Evolutionary conservation across 2,797 vertebrate genomes (phyloP).

Genomic region (Notolabrus celidotus): DNA sequence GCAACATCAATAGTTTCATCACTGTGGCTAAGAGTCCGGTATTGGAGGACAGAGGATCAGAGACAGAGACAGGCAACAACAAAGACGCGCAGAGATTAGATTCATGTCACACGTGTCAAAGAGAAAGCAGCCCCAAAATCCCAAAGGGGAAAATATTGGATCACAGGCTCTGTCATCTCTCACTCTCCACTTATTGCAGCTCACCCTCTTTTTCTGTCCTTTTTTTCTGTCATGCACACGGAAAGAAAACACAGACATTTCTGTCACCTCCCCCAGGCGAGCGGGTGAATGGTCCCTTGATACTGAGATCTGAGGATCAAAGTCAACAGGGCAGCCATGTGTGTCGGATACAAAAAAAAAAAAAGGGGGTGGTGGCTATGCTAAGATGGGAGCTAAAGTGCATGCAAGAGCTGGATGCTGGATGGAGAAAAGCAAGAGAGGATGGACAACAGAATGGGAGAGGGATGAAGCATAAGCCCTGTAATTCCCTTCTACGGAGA

Average conservation of each 20-base stretch:
- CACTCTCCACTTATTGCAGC: slow-evolving; percentile 73
- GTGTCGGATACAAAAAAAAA: slow-evolving; percentile 56
- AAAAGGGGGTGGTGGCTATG: slow-evolving; percentile 49
- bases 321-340: slow-evolving; percentile 75
- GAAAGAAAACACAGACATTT: slow-evolving; percentile 78
- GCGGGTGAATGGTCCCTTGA: slow-evolving; percentile 75
- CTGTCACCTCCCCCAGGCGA: slow-evolving; percentile 74
- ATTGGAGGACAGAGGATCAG: slow-evolving; percentile 50
- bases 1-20: slow-evolving; percentile 62
- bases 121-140: slow-evolving; percentile 48
- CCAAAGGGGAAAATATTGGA: slow-evolving; percentile 68
- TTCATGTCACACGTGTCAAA: slow-evolving; percentile 65
- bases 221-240: slow-evolving; percentile 43
- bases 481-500: slow-evolving; percentile 38
- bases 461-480: slow-evolving; percentile 30
- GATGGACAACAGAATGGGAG: slow-evolving; percentile 23
- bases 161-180: slow-evolving; percentile 74
- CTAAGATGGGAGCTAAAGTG: slow-evolving; percentile 49
- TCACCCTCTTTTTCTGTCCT: slow-evolving; percentile 36
- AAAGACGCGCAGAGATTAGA: slow-evolving; percentile 70
- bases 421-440: slow-evolving; percentile 41
- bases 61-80: slow-evolving; percentile 47
- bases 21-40: slow-evolving; percentile 45
- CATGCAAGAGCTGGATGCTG: slow-evolving; percentile 35
- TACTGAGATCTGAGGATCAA: slow-evolving; percentile 77